phyloP scores from a whole-genome alignment of 2,797 vertebrate genomes.

The Simalia tracyae region DNA sequence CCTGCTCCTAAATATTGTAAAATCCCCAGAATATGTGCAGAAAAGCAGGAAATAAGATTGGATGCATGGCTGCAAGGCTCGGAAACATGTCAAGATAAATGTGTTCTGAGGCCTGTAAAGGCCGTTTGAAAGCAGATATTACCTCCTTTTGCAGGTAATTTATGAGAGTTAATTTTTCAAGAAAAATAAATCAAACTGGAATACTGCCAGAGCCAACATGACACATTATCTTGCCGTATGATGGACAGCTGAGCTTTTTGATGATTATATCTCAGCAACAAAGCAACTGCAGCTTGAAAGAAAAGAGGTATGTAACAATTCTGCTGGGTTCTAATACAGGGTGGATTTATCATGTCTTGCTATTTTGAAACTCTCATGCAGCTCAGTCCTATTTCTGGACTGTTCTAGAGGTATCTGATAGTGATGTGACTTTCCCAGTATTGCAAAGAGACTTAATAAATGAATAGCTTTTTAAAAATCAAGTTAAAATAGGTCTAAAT shows the following conservation, averaged over 20 bases:
- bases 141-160: not conserved
- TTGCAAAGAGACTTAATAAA: not conserved
- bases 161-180: slow-evolving; percentile 11
- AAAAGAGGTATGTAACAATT: not conserved
- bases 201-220: not conserved
- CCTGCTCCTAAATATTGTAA: not conserved
- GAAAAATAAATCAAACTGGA: not conserved
- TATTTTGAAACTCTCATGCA: not conserved
- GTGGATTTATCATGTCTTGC: not conserved
- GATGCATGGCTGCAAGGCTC: not conserved
- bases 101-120: not conserved
- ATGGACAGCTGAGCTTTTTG: not conserved
- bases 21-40: not conserved
- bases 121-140: not conserved
- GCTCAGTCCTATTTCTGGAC: not conserved
- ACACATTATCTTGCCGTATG: not conserved
- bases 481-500: not conserved
- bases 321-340: not conserved
- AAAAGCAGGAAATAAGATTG: not conserved
- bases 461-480: not conserved
- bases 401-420: not conserved
- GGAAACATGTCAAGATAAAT: not conserved
- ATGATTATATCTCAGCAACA: slow-evolving; percentile 5
- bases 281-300: not conserved
- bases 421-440: not conserved